Conservation (phyloP, 2,113 vertebrate species). For the Festucalex cinctus region DNA sequence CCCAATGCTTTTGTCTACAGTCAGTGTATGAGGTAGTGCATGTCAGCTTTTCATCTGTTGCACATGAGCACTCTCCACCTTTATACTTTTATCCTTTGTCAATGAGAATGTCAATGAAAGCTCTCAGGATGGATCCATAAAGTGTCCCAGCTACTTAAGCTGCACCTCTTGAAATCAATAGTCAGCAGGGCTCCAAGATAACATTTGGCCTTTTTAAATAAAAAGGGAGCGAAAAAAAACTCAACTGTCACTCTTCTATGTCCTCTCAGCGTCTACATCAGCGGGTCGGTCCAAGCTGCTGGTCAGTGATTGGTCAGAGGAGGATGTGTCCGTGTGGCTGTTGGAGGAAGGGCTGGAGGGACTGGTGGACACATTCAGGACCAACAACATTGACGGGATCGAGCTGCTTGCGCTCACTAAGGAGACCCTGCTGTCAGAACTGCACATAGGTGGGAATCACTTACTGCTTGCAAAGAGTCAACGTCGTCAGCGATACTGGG, state of each 20-base stretch:
- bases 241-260: conserved; percentile 33
- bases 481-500: too few species aligned
- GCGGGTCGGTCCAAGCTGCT: conserved; percentile 62
- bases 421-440: conserved; percentile 83
- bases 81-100: conserved; percentile 11
- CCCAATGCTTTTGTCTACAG: neutral
- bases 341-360: conserved; percentile 75
- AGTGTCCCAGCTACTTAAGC: neutral
- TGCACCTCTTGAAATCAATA: conserved; percentile 30
- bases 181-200: conserved; percentile 22
- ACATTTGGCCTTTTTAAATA: conserved; percentile 30
- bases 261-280: conserved; percentile 57
- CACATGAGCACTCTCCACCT: conserved; percentile 6
- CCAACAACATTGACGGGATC: conserved; percentile 89
- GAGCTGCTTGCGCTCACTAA: conserved; percentile 87
- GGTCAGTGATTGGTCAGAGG: conserved; percentile 86
- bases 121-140: conserved; percentile 25
- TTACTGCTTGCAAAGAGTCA: too few species aligned
- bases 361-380: conserved; percentile 79
- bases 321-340: conserved; percentile 89
- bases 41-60: conserved; percentile 3
- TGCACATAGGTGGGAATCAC: conserved; percentile 85
- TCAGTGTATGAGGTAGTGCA: neutral
- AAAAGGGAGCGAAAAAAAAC: neutral
- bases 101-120: conserved; percentile 22